Evolutionary conservation across 2,113 vertebrate species (phyloP).

Genomic region (Urocynchramus pylzowi): DNA sequence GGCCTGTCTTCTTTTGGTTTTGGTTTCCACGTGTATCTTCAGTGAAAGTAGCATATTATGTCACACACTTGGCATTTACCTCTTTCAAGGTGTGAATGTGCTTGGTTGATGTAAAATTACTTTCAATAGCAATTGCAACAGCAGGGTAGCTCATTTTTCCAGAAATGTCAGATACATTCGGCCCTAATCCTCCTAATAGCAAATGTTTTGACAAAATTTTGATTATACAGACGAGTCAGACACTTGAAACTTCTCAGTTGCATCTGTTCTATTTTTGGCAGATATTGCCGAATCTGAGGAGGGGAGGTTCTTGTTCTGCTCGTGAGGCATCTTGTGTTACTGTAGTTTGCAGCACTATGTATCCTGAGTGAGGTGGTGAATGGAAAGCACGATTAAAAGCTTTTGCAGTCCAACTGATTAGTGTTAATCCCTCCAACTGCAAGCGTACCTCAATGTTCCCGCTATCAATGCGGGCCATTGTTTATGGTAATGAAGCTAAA

Average conservation of each 20-base stretch:
- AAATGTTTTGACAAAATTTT: neutral
- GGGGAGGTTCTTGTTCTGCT: neutral
- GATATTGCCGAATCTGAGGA: accelerated
- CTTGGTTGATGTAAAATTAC: neutral
- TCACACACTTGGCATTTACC: neutral
- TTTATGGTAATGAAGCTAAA: neutral
- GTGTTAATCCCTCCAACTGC: neutral
- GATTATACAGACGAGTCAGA: neutral
- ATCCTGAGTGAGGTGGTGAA: neutral
- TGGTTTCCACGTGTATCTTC: neutral
- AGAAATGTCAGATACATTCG: neutral
- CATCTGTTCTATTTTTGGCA: neutral
- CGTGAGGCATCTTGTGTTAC: neutral
- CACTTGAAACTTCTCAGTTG: neutral
- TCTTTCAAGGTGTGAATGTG: neutral
- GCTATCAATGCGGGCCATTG: neutral
- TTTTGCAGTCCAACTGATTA: neutral
- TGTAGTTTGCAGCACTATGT: neutral
- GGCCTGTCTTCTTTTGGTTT: neutral
- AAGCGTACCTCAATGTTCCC: neutral
- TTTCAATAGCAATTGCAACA: neutral
- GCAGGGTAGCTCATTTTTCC: neutral
- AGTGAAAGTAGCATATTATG: neutral
- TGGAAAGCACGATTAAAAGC: neutral
- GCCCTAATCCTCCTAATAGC: neutral